Evolutionary conservation across 1,140 invertebrate species (phyloP).

Genomic region (Antheraea mylitta): DNA sequence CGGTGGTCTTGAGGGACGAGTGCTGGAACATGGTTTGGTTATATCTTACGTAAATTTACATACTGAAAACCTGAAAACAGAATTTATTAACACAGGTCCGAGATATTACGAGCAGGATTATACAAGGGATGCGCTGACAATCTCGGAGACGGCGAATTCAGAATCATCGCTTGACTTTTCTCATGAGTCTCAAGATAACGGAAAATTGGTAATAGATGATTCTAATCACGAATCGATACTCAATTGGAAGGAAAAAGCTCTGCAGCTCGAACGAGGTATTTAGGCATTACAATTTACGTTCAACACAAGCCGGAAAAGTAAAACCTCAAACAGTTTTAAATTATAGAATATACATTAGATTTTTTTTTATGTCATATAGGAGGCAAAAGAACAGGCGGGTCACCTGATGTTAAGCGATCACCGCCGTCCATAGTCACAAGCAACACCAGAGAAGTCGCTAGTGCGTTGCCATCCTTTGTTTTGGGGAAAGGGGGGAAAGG

Average conservation of each 20-base stretch:
- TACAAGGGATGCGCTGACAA: constrained; percentile 33
- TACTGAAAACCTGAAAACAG: no score
- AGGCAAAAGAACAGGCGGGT: no score
- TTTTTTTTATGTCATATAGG: no score
- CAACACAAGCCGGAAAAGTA: no score
- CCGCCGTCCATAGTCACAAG: no score
- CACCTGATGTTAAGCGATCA: no score
- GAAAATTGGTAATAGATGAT: constrained; percentile 51
- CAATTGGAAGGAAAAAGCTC: constrained; percentile 79
- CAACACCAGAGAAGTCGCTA: no score
- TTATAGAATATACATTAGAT: no score
- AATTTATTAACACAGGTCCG: constrained; percentile 24
- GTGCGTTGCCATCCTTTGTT: no score
- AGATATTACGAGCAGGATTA: constrained; percentile 59
- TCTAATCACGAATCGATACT: constrained; percentile 59
- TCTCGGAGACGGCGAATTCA: constrained; percentile 51
- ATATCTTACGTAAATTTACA: background rate
- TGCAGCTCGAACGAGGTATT: constrained; percentile 80
- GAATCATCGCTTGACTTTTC: constrained; percentile 61
- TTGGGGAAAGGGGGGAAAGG: no score
- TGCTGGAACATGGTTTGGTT: background rate
- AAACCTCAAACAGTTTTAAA: no score
- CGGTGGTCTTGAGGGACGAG: no score
- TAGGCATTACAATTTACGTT: background rate
- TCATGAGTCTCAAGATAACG: constrained; percentile 54